A percentile compares a stretch with the other conserved stretches of the same genome.
These are phyloP conservation scores for Orycteropus afer DNA, from an alignment of 2,113 vertebrate genomes.

Conservation along the genomic window DNA sequence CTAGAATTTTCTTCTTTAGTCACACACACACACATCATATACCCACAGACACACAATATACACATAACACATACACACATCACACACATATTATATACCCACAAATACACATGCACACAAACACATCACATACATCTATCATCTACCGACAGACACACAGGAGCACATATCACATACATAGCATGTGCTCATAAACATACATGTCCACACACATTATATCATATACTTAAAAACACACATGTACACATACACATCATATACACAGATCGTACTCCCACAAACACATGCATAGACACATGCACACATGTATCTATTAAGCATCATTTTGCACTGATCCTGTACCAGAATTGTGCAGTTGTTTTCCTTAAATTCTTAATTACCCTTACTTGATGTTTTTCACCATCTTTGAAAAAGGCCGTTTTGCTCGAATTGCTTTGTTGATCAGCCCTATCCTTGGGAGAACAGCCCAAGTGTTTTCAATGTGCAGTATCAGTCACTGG, in stretches of 20 bases:
- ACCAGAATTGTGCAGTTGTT: fast-evolving
- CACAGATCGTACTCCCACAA: not conserved
- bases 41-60: too few species aligned
- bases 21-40: not conserved
- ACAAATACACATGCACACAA: too few species aligned
- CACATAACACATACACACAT: too few species aligned
- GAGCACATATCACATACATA: not conserved
- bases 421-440: not conserved
- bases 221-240: too few species aligned
- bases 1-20: not conserved
- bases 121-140: too few species aligned
- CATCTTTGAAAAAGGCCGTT: conserved; percentile 2
- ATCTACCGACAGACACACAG: not conserved
- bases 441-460: not conserved
- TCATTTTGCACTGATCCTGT: not conserved
- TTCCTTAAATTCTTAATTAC: conserved; percentile 17
- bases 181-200: too few species aligned
- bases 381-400: not conserved
- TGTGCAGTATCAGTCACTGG: not conserved
- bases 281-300: too few species aligned
- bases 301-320: not conserved
- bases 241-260: too few species aligned
- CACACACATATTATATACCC: too few species aligned
- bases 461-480: not conserved
- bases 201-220: too few species aligned